Base-by-base conservation (phyloP, 1,140 invertebrate genomes). In the Araneus ventricosus region DNA sequence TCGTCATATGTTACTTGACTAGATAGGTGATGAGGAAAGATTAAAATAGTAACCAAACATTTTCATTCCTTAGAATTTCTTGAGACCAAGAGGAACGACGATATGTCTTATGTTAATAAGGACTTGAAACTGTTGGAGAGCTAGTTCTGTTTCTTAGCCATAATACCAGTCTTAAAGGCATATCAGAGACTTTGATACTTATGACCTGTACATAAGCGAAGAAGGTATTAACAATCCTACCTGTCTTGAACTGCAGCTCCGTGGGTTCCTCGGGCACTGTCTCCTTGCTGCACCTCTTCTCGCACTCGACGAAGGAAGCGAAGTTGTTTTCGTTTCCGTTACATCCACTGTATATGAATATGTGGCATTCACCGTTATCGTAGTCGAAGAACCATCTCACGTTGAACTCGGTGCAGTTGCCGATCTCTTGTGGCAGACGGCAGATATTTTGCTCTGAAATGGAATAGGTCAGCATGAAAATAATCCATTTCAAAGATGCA, bases 271-370 rank as follows among this genome's bases (percentile, higher is more conserved):
- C 61, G 0, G 70, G 20, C 3, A 52, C 3, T 0, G 88, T 75
- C 8, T 93, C 96, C 67, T 96, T 95, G 8, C 96, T 96, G 95
- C 98, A 99, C 88, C 97, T 96, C 92, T 97, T 96, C 94, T 98
- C 96, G 95, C 98, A 99, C 94, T 98, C 97, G 75, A 97, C 96
- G 57, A 96, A 95, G 30, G 96, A 96, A 67, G 96, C 96, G 96
- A 98, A 99, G 94, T 97, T 97, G 95, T 99, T 99, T 88, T 96
- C 96, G 95, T 99, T 99, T 61, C 98, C 98, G 24, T 96, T 97
- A 94, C 98, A 99, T 70, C 98, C 98, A 0, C 97, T 96, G 94
- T 97, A 99, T 10, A 96, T 95, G 95, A 99, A 99, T 94, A 97
- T 96, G 93, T 97, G 97, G 95, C 99, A 99, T 22, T 97, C 96